These are phyloP conservation scores for Danaus melanippus DNA, from an alignment of 1,140 invertebrate species.

Conservation along the genomic window DNA sequence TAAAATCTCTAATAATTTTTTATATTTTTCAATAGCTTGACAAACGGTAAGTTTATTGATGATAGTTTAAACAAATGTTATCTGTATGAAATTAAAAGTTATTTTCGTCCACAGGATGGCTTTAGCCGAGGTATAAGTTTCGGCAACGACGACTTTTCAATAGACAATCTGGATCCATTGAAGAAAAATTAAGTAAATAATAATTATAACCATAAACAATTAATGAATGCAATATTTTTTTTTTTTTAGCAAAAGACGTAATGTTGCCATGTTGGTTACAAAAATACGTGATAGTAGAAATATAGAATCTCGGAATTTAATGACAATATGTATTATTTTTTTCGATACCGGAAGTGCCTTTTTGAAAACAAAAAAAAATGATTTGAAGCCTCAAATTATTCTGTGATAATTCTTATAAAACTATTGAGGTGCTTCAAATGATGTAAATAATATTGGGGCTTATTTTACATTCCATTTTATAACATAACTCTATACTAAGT, in stretches of 20 bases:
- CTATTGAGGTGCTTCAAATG: constrained; percentile 60
- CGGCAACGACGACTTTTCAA: constrained; percentile 86
- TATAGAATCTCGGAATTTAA: constrained; percentile 39
- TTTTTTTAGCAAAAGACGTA: constrained; percentile 22
- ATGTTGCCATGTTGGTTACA: constrained; percentile 65
- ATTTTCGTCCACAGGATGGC: constrained; percentile 78
- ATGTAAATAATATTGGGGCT: constrained; percentile 15
- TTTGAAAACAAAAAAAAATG: constrained; percentile 22
- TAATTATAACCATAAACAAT: constrained; percentile 33
- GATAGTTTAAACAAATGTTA: neutral
- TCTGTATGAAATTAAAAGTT: constrained; percentile 5
- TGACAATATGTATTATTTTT: neutral
- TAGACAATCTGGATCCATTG: constrained; percentile 86
- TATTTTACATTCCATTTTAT: constrained; percentile 42
- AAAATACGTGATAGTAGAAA: constrained; percentile 56
- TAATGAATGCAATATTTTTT: constrained; percentile 42
- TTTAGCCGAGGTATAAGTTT: constrained; percentile 87
- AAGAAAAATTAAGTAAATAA: constrained; percentile 66
- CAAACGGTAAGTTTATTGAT: constrained; percentile 30
- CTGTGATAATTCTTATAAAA: constrained; percentile 67
- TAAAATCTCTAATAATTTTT: constrained; percentile 7
- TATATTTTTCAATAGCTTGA: constrained; percentile 34
- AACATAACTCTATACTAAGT: constrained; percentile 29
- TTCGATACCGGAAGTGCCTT: constrained; percentile 42
- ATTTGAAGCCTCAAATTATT: constrained; percentile 66